phyloP scores from a whole-genome alignment of 2,888 invertebrate species.

The Eupithecia inturbata region DNA sequence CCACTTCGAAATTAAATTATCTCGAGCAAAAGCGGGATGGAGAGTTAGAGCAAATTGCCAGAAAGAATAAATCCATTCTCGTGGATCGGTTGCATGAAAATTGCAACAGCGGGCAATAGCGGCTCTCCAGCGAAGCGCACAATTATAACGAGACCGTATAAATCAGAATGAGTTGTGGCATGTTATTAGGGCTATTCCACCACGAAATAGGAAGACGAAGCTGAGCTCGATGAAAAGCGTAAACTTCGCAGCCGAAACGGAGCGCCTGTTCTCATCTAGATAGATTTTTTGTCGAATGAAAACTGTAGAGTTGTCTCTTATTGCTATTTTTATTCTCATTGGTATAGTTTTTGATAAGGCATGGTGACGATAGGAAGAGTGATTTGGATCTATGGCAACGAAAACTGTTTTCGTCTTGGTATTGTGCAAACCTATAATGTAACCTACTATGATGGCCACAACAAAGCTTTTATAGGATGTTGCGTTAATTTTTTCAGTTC shows the following conservation, averaged over 20 bases:
- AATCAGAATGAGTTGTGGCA: constrained; percentile 84
- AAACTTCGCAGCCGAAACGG: constrained; percentile 58
- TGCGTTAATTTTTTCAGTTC: neutral
- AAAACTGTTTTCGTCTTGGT: neutral
- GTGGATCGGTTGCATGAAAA: constrained; percentile 80
- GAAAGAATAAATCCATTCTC: constrained; percentile 79
- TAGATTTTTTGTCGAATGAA: constrained; percentile 52
- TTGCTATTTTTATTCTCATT: constrained; percentile 49
- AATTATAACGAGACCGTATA: constrained; percentile 83
- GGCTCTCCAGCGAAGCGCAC: constrained; percentile 79
- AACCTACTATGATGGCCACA: neutral
- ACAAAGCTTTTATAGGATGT: neutral
- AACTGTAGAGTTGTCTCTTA: constrained; percentile 42
- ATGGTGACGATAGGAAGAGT: neutral
- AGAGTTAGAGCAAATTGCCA: constrained; percentile 74
- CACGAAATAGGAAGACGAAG: constrained; percentile 75
- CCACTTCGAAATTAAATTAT: constrained; percentile 69
- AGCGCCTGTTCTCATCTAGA: constrained; percentile 54
- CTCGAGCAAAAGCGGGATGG: constrained; percentile 62
- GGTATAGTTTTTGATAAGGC: constrained; percentile 22
- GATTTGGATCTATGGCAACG: neutral
- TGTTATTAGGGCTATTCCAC: constrained; percentile 81
- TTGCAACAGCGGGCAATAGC: constrained; percentile 79
- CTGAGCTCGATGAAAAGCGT: constrained; percentile 69
- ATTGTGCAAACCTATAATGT: neutral